These are phyloP conservation scores for Okamejei kenojei DNA, from an alignment of 2,797 vertebrate genomes.

Conservation along the genomic window DNA sequence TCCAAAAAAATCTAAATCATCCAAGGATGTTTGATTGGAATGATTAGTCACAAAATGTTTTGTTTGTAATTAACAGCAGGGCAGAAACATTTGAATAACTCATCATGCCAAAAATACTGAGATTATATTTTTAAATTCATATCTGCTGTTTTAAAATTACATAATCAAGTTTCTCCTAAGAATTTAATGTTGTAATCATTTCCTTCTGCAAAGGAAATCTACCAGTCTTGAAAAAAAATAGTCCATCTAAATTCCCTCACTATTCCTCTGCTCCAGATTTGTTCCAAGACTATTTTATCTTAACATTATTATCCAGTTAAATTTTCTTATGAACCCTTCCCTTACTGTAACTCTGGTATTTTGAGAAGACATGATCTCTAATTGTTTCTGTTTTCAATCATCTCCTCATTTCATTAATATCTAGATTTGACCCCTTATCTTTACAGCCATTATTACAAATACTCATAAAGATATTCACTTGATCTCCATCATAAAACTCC, in stretches of 20 bases:
- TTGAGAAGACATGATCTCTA: neutral
- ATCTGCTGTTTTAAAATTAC: neutral
- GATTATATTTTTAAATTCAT: neutral
- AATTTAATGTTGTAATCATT: neutral
- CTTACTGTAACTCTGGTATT: neutral
- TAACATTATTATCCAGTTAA: neutral
- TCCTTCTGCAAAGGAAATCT: neutral
- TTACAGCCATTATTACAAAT: too few species aligned
- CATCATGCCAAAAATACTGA: neutral
- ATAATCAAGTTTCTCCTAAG: neutral
- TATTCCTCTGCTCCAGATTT: neutral
- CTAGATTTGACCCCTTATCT: neutral
- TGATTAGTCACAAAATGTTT: neutral
- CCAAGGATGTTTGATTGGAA: neutral
- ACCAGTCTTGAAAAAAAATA: neutral
- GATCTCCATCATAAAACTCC: too few species aligned
- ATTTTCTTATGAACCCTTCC: too few species aligned
- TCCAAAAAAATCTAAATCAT: neutral
- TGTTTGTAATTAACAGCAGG: neutral
- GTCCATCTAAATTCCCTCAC: neutral
- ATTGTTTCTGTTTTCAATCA: neutral
- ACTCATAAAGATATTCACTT: too few species aligned
- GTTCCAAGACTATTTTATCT: neutral
- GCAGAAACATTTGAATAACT: neutral
- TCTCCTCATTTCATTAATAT: neutral